These are phyloP conservation scores for Hypsopygia costalis DNA, from an alignment of 2,888 invertebrate genomes.

Conservation along the genomic window DNA sequence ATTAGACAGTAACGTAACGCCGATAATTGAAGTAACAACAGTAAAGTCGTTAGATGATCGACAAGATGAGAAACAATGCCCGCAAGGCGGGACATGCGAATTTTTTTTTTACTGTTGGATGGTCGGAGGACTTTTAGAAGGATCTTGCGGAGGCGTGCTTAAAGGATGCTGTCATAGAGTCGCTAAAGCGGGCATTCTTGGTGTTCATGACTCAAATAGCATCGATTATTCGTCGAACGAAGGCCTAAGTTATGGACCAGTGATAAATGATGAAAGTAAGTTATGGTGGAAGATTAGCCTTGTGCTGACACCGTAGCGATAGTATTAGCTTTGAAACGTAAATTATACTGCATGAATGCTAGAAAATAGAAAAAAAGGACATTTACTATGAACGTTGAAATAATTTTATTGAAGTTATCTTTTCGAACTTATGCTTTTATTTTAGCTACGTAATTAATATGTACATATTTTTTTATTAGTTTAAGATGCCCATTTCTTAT, in stretches of 20 bases:
- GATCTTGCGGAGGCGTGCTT: constrained; percentile 89
- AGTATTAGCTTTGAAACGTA: too few relatives aligned
- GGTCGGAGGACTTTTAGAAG: constrained; percentile 91
- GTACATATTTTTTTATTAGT: too few relatives aligned
- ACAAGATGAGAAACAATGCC: constrained; percentile 79
- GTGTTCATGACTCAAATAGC: constrained; percentile 83
- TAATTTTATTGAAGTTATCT: constrained; percentile 4
- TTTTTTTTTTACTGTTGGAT: constrained; percentile 96
- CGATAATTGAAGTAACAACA: constrained; percentile 3
- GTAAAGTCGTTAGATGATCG: constrained; percentile 25
- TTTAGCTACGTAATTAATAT: too few relatives aligned
- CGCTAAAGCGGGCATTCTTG: constrained; percentile 83
- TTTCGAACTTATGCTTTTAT: too few relatives aligned
- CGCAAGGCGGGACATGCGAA: constrained; percentile 90
- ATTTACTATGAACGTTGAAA: too few relatives aligned
- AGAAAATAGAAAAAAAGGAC: too few relatives aligned
- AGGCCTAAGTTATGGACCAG: constrained; percentile 85
- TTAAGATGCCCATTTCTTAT: too few relatives aligned
- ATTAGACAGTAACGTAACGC: constrained; percentile 13
- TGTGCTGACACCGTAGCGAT: constrained; percentile 36
- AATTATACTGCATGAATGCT: too few relatives aligned
- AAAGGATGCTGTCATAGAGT: constrained; percentile 93
- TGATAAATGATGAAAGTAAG: constrained; percentile 90
- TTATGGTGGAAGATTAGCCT: constrained; percentile 28
- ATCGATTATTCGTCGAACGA: constrained; percentile 82